phyloP scores from a whole-genome alignment of 2,113 vertebrate species.

The Cryptomyrus ogoouensis region DNA sequence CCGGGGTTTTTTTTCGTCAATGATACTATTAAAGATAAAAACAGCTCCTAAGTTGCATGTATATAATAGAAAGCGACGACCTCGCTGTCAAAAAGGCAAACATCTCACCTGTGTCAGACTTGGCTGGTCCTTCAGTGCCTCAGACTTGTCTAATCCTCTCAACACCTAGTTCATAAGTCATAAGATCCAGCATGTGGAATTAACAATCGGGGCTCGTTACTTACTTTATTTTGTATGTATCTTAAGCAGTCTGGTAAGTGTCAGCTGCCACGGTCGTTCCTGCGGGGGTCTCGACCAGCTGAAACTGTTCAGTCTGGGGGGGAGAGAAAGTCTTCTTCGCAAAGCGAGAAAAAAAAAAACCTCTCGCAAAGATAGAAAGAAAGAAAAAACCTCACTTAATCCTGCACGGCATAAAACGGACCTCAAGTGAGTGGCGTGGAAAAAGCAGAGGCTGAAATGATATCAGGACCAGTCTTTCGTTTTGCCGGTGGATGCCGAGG shows the following conservation, averaged over 20 bases:
- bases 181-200: not conserved
- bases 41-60: not conserved
- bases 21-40: not conserved
- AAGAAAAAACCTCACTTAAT: constrained; percentile 22
- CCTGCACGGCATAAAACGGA: constrained; percentile 18
- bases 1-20: not conserved
- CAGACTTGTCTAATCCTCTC: not conserved
- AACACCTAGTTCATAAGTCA: not conserved
- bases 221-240: constrained; percentile 24
- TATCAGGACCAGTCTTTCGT: constrained; percentile 67
- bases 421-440: constrained; percentile 10
- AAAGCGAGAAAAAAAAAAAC: constrained; percentile 2
- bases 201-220: constrained; percentile 3
- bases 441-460: constrained; percentile 57
- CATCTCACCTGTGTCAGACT: constrained; percentile 3
- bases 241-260: constrained; percentile 10
- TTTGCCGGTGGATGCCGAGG: constrained; percentile 60
- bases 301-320: not conserved
- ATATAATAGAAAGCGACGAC: not conserved
- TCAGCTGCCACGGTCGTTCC: constrained; percentile 11
- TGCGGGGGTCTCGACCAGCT: constrained; percentile 6
- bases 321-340: constrained; percentile 4
- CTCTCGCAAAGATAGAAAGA: not conserved
- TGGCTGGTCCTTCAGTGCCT: not conserved
- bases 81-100: constrained; percentile 9